phyloP scores from a whole-genome alignment of 2,113 vertebrate genomes.

The Hoplias malabaricus region DNA sequence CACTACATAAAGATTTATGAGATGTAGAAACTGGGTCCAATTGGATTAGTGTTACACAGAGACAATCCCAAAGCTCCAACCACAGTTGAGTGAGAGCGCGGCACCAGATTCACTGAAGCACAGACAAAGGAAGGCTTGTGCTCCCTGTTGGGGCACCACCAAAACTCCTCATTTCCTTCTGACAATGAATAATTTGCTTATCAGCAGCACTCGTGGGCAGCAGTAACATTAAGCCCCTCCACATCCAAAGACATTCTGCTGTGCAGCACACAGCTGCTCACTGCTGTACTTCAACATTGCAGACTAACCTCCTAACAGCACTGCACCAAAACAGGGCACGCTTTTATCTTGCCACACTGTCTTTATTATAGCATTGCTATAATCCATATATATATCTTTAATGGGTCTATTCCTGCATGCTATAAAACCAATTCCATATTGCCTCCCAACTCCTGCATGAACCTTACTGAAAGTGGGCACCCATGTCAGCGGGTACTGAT shows the following conservation, averaged over 20 bases:
- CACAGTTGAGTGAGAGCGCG: not conserved
- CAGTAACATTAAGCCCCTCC: not conserved
- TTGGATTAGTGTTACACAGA: no score
- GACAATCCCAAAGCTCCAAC: not conserved
- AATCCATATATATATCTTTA: not conserved
- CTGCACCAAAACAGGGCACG: no score
- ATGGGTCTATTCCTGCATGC: not conserved
- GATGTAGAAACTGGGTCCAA: no score
- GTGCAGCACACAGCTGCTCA: not conserved
- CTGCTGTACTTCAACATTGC: not conserved
- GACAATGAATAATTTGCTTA: conserved; percentile 11
- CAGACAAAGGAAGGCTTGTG: conserved; percentile 9
- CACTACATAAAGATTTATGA: no score
- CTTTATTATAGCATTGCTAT: no score
- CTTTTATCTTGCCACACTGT: no score
- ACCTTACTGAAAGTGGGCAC: no score
- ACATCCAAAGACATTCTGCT: not conserved
- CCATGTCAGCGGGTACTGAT: no score
- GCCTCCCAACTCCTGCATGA: not conserved
- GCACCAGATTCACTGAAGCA: not conserved
- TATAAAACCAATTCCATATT: not conserved
- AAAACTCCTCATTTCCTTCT: not conserved
- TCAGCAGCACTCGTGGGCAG: not conserved
- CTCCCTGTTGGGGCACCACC: not conserved
- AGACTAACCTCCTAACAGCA: not conserved